These are phyloP conservation scores for Anagrus nilaparvatae DNA, from an alignment of 1,140 invertebrate species.

Conservation along the genomic window DNA sequence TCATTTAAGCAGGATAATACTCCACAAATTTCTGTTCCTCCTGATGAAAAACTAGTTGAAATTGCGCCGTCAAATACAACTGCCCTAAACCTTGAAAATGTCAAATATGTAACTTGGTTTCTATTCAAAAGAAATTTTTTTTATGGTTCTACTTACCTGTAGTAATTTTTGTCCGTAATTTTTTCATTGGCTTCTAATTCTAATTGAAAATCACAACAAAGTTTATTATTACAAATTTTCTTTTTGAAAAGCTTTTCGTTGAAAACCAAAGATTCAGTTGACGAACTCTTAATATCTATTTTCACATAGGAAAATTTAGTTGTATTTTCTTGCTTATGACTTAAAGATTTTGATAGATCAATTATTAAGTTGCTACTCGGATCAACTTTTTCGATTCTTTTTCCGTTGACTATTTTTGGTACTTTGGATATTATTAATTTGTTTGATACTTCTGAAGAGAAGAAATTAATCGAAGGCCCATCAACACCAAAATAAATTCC, in stretches of 20 bases:
- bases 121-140: no score
- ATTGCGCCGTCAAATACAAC: constrained; percentile 42
- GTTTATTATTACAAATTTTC: constrained; percentile 23
- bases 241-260: constrained; percentile 8
- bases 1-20: constrained; percentile 41
- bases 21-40: constrained; percentile 41
- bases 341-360: no score
- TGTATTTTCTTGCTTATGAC: no score
- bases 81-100: constrained; percentile 28
- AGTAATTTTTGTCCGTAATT: constrained; percentile 17
- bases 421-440: constrained; percentile 28
- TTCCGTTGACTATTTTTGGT: constrained; percentile 25
- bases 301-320: no score
- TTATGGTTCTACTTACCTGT: no score
- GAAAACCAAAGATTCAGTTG: constrained; percentile 17
- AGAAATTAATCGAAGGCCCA: constrained; percentile 23
- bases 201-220: constrained; percentile 31
- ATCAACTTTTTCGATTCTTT: constrained; percentile 9
- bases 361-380: no score
- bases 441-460: constrained; percentile 14
- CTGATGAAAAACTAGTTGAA: constrained; percentile 28
- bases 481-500: constrained; percentile 47
- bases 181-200: constrained; percentile 4
- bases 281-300: no score
- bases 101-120: no score